These are phyloP conservation scores for Sminthurides bifidus DNA, from an alignment of 1,140 invertebrate genomes.

Conservation along the genomic window DNA sequence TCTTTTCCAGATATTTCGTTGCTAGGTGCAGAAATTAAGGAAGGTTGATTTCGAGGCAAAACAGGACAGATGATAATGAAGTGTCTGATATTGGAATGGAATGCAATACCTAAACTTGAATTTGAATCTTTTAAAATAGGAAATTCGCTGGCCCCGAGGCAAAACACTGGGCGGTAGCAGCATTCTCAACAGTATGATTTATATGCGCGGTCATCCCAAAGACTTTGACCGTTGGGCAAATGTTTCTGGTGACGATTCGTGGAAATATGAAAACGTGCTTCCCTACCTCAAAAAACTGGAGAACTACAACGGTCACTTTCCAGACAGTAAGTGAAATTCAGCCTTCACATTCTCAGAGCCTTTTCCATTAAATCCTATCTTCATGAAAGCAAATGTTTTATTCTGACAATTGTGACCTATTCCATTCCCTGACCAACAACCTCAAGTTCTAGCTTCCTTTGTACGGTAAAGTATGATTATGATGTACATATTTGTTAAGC, in stretches of 20 bases:
- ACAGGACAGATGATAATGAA: no score
- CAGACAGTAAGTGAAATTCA: not conserved
- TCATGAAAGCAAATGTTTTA: not conserved
- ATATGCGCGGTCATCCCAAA: conserved; percentile 48
- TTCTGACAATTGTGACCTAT: not conserved
- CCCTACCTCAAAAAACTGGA: conserved; percentile 40
- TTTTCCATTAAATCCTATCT: not conserved
- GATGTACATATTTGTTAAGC: no score
- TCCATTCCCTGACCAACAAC: not conserved
- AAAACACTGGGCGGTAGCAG: conserved; percentile 42
- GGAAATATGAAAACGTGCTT: conserved; percentile 43
- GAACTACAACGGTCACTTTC: conserved; percentile 13
- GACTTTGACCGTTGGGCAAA: conserved; percentile 48
- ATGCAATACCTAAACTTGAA: no score
- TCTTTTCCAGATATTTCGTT: no score
- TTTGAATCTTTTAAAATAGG: conserved; percentile 6
- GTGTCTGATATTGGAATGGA: no score
- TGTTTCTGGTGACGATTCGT: conserved; percentile 40
- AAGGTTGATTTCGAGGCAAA: no score
- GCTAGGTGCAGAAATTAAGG: no score
- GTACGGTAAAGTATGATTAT: not conserved
- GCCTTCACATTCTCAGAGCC: not conserved
- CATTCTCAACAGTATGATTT: conserved; percentile 41
- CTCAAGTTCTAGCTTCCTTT: not conserved
- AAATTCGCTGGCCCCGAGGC: conserved; percentile 32